phyloP scores from a whole-genome alignment of 2,888 invertebrate genomes.

The Mimas tiliae region DNA sequence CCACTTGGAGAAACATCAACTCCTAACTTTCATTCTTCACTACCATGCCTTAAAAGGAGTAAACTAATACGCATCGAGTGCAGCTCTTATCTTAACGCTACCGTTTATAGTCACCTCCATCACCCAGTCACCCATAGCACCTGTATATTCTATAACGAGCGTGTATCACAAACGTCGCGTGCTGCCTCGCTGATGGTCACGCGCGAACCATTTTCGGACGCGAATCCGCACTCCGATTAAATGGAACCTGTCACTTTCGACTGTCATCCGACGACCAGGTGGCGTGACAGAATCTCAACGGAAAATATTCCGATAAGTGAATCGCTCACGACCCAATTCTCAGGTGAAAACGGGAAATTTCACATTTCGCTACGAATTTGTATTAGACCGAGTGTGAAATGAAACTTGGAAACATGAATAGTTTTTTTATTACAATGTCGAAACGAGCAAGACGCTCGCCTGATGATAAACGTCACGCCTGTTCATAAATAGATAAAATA shows the following conservation, averaged over 20 bases:
- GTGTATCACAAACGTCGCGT: conserved; percentile 19
- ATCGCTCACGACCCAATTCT: conserved; percentile 16
- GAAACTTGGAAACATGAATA: neutral
- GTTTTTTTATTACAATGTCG: too few relatives aligned
- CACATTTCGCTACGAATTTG: conserved; percentile 17
- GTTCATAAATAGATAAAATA: too few relatives aligned
- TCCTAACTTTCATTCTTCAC: neutral
- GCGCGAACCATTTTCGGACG: conserved; percentile 37
- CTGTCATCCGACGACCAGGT: conserved; percentile 30
- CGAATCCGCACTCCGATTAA: conserved; percentile 50
- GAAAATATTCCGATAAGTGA: conserved; percentile 32
- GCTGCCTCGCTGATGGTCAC: conserved; percentile 45
- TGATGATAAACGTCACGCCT: too few relatives aligned
- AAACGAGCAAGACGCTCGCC: too few relatives aligned
- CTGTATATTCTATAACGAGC: neutral
- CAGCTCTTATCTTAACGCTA: neutral
- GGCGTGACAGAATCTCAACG: conserved; percentile 35
- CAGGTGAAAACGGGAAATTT: conserved; percentile 22
- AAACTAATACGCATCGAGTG: neutral
- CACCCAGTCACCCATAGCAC: neutral
- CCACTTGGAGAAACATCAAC: neutral
- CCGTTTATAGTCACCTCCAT: neutral
- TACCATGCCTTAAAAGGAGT: neutral
- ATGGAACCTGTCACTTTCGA: conserved; percentile 40
- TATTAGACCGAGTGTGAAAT: neutral